These are phyloP conservation scores for Kryptopterus vitreolus DNA, from an alignment of 2,797 vertebrate species.

Conservation along the genomic window DNA sequence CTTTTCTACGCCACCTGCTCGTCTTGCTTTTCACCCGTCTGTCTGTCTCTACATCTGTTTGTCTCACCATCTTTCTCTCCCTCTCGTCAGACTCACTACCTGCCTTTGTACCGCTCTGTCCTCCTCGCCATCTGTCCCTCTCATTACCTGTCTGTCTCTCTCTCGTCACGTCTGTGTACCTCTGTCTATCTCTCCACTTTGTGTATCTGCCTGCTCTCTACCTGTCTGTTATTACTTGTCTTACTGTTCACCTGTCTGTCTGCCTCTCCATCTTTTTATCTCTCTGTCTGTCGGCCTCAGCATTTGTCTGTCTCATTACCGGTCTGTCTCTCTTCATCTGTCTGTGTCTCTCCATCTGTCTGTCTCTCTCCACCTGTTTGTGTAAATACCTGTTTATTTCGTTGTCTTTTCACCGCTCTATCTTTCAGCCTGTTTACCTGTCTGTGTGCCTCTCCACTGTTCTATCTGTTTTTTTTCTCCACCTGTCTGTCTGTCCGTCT, in stretches of 20 bases:
- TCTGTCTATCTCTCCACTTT: neutral
- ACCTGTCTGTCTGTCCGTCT: neutral
- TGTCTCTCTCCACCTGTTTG: neutral
- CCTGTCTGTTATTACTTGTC: neutral
- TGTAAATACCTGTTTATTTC: neutral
- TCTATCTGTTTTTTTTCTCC: neutral
- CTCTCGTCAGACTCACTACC: no score
- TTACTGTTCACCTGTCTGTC: neutral
- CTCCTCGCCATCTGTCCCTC: neutral
- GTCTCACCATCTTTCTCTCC: no score
- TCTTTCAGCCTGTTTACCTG: neutral
- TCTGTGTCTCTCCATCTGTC: neutral
- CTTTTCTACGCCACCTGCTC: no score
- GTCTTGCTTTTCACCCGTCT: no score
- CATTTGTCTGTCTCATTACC: neutral
- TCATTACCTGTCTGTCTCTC: neutral
- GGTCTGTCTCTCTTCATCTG: neutral
- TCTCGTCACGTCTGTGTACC: neutral
- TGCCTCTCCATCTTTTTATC: neutral
- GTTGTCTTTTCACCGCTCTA: neutral
- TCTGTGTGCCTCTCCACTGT: slow-evolving; percentile 10
- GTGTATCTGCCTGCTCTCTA: no score
- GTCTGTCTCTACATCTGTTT: no score
- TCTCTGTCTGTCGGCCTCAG: neutral
- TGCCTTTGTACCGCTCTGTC: no score